Conservation (phyloP, 2,797 vertebrate species). For the Chiloscyllium punctatum region DNA sequence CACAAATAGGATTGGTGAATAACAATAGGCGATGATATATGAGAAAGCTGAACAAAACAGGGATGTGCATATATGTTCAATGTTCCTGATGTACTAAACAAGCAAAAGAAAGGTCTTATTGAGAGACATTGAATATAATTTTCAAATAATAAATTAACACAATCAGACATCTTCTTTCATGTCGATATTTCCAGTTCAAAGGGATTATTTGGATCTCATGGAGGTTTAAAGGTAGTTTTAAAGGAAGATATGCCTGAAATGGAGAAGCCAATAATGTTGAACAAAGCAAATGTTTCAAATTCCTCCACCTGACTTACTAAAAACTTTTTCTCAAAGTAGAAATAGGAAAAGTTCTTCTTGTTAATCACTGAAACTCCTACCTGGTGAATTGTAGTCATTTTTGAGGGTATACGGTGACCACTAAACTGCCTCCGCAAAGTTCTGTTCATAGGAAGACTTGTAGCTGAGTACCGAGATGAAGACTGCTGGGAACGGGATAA, state of each 20-base stretch:
- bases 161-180: background rate
- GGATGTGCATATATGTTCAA: background rate
- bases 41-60: background rate
- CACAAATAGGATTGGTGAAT: background rate
- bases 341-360: conserved; percentile 41
- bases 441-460: conserved; percentile 47
- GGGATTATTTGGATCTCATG: background rate
- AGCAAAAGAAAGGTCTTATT: background rate
- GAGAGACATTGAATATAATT: background rate
- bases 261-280: background rate
- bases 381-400: conserved; percentile 60
- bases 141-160: background rate
- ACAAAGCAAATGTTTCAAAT: background rate
- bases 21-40: background rate
- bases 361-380: conserved; percentile 67
- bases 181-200: background rate
- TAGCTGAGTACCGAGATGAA: conserved; percentile 57
- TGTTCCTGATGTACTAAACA: background rate
- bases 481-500: conserved; percentile 81
- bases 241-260: background rate
- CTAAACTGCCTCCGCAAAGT: conserved; percentile 50
- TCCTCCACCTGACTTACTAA: background rate
- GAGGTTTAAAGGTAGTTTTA: background rate
- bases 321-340: background rate
- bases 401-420: conserved; percentile 56